Evolutionary conservation across 2,113 vertebrate species (phyloP).

Genomic region (Chionodraco myersi): DNA sequence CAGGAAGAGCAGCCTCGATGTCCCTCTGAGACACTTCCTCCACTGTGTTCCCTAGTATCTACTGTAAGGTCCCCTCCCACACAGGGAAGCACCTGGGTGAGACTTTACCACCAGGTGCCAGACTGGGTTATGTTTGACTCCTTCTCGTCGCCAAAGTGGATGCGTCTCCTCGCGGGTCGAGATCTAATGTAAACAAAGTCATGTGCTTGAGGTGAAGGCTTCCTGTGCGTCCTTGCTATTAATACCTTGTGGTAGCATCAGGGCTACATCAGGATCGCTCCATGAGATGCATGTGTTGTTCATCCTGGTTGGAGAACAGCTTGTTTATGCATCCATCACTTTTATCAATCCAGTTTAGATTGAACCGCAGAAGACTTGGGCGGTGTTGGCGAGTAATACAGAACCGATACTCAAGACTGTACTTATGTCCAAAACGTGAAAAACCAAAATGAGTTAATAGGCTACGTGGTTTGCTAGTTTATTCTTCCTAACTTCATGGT

Average conservation of each 20-base stretch:
- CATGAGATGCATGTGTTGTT: too few species aligned
- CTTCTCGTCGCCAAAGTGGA: background rate
- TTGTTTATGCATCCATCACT: too few species aligned
- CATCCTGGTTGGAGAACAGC: too few species aligned
- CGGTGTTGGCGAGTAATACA: too few species aligned
- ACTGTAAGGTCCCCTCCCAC: background rate
- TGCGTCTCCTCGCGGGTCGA: background rate
- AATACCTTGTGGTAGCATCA: background rate
- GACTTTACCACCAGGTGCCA: slow-evolving; percentile 1
- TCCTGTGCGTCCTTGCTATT: too few species aligned
- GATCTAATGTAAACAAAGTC: background rate
- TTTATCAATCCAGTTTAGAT: too few species aligned
- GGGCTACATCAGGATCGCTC: background rate
- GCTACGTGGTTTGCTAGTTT: background rate
- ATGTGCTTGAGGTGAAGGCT: too few species aligned
- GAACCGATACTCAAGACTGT: too few species aligned
- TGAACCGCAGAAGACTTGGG: too few species aligned
- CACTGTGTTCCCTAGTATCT: background rate
- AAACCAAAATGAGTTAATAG: too few species aligned
- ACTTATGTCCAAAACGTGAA: too few species aligned
- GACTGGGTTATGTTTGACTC: background rate
- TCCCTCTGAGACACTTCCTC: background rate
- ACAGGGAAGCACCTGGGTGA: background rate
- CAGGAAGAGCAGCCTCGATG: background rate
- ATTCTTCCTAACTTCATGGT: too few species aligned